phyloP scores from a whole-genome alignment of 2,888 invertebrate species.

The Lissocephala sabroskyi region DNA sequence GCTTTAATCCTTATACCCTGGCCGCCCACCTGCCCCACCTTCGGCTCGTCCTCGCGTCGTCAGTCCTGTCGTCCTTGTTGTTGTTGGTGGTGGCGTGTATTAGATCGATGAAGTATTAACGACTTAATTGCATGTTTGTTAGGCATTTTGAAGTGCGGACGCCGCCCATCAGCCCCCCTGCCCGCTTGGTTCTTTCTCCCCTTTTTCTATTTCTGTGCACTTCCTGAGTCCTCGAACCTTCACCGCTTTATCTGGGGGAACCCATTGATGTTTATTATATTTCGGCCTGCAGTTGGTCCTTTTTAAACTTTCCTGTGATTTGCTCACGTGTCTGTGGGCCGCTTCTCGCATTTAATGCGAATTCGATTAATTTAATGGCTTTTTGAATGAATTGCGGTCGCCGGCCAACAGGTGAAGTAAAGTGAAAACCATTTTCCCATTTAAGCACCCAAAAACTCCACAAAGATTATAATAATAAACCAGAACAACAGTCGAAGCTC shows the following conservation, averaged over 20 bases:
- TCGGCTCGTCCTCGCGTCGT: too few relatives aligned
- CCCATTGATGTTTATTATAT: conserved; percentile 34
- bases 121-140: conserved; percentile 71
- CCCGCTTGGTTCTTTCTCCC: conserved; percentile 14
- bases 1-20: conserved; percentile 59
- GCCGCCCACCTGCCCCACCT: conserved; percentile 10
- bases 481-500: too few relatives aligned
- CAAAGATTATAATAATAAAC: too few relatives aligned
- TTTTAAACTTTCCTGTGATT: background rate
- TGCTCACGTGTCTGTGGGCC: background rate
- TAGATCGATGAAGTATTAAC: conserved; percentile 72
- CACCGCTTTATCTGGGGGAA: too few relatives aligned
- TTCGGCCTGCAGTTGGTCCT: conserved; percentile 24
- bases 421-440: too few relatives aligned
- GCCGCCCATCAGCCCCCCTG: background rate
- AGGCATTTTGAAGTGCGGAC: conserved; percentile 48
- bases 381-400: conserved; percentile 19
- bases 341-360: conserved; percentile 34
- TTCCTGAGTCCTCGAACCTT: too few relatives aligned
- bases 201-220: conserved; percentile 19
- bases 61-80: too few relatives aligned
- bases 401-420: too few relatives aligned
- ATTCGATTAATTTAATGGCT: conserved; percentile 56
- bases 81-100: conserved; percentile 38
- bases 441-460: too few relatives aligned